Base-by-base conservation (phyloP, 1,140 invertebrate species). In the Drosophila tani region DNA sequence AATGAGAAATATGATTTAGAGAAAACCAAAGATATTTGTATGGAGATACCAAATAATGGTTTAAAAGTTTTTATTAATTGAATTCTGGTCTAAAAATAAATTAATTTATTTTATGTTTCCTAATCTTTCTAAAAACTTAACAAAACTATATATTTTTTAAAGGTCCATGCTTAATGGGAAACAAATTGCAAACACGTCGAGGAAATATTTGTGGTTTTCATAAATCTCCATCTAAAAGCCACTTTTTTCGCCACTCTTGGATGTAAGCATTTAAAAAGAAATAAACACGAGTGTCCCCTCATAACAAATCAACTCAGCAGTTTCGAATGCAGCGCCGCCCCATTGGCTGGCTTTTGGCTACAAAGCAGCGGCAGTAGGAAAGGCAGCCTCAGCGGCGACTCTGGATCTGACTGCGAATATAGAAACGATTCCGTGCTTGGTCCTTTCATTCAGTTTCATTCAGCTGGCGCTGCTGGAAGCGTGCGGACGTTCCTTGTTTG, bases 391-490 rank as follows among this genome's bases (percentile, higher is more conserved):
- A 55, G 60, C 59, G 84, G 84, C 84, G 76, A 88, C 84, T 70
- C 50, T 75, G 65, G 69, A 71, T 74, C 35, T 55, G 62, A 75
- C 45, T 57, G 49, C 73, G 69, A 51, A 70, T 43, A 49, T 67
- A 66, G 40, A 66, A 29, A 75, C 43, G 49, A 59, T 38, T 51
- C 50, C 70, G 19, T 70, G 78, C 70, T 82, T 69, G 82, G 69
- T 85, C 75, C 76, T 76, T 81, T 83, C 74, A 88, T 88, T 88
- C 84, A 78, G 73, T 73, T 79, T 84, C 84, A 88, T 88, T 88
- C 81, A 81, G 73, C 66, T 84, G 63, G 63, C 81, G 75, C 75
- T 84, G 84, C 75, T 83, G 63, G 74, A 63, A 81, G 84, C 85
- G 84, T 90, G 64, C 85, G 85, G 84, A 86, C 83, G 82, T 85